A percentile compares a stretch with the other conserved stretches of the same genome.
Evolutionary conservation across 2,113 vertebrate genomes (phyloP).

Genomic region (Mastomys coucha): DNA sequence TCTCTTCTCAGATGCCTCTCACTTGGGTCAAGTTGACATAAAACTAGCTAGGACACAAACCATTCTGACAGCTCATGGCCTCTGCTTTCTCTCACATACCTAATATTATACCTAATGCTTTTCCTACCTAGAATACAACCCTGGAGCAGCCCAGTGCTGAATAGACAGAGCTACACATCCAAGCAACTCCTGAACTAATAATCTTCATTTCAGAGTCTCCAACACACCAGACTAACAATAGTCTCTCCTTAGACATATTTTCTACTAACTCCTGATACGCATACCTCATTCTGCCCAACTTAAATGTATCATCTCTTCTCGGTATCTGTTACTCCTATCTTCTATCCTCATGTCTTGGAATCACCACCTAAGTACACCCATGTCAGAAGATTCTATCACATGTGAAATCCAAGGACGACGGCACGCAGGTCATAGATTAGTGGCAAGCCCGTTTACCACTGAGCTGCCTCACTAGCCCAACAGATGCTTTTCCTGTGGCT

Average conservation of each 20-base stretch:
- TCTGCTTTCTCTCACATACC: neutral
- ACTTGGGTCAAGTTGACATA: neutral
- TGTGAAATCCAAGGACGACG: neutral
- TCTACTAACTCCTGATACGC: neutral
- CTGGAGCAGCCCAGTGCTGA: neutral
- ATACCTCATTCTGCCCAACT: neutral
- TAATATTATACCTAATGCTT: neutral
- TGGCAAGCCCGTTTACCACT: neutral
- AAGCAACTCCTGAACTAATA: neutral
- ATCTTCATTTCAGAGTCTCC: neutral
- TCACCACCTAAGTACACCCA: neutral
- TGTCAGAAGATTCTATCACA: neutral
- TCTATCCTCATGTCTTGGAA: neutral
- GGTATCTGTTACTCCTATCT: neutral
- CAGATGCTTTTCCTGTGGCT: neutral
- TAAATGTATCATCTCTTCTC: neutral
- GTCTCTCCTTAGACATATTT: neutral
- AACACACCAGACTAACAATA: neutral
- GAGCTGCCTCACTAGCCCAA: neutral
- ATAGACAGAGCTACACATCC: neutral
- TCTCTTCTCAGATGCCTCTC: neutral
- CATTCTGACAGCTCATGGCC: neutral
- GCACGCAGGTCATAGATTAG: neutral
- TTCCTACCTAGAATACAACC: neutral
- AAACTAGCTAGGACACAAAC: neutral